Evolutionary conservation across 2,888 invertebrate species (phyloP), one percentile per base, ranked within the genome.

Genomic region (Nipponacmea schrenckii): DNA sequence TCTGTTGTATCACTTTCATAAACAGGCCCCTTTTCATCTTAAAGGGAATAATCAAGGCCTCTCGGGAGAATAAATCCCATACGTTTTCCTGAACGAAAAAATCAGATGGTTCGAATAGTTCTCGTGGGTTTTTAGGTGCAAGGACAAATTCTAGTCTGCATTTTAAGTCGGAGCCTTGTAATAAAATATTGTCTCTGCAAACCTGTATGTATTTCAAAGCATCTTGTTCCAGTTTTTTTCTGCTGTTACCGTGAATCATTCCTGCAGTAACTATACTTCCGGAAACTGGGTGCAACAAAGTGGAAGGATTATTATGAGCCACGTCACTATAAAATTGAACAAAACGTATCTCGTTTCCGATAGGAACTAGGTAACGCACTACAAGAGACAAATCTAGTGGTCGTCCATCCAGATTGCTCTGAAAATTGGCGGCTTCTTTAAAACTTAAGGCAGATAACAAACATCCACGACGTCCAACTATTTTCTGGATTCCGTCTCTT

Each of bases 211-310:
- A 48, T 48, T 48, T 48, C 48, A 48, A 17, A 17, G 48, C 48
- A 48, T 48, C 48, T 17, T 17, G 48, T 48, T 48, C 48, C n/a
- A 48, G n/a, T 3, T 48, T 48, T 48, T 48, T 48, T 17, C 48
- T 14, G 7, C 7, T 7, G 14, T 14, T 48, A 17, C 14, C 14
- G 4, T 3, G 48, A 48, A 48, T 14, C 48, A 48, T 48, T 48
- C 48, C 48, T 48, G 48, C 48, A 48, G 48, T 48, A 48, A 48
- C 48, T 48, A 48, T 48, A 17, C 48, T 48, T 48, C 48, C 48
- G 48, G 48, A 48, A 48, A 48, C 48, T 17, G 48, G 48, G 48
- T 48, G 48, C 48, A 48, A 17, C 14, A 48, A 14, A 2, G 48
- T 48, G n/a, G 48, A 48, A 48, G 48, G 48, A 17, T 48, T 17